Conservation (phyloP, 2,888 invertebrate species). For the Cynaeus angustus region DNA sequence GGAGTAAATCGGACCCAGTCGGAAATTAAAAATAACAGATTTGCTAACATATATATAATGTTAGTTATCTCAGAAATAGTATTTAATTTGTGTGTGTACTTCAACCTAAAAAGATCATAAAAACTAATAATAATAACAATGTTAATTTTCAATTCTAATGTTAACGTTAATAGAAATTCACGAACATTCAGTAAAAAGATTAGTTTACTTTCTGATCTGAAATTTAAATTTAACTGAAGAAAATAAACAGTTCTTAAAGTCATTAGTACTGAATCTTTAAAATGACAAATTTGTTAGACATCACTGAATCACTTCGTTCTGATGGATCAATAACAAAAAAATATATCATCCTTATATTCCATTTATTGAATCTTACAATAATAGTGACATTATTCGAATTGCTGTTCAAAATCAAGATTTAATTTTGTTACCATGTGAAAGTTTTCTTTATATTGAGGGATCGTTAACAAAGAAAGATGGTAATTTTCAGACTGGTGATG, state of each 20-base stretch:
- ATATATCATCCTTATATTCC: conserved; percentile 59
- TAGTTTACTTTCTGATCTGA: conserved; percentile 24
- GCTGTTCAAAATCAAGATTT: conserved; percentile 60
- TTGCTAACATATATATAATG: too few species aligned
- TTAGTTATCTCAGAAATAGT: too few species aligned
- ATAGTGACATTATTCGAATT: conserved; percentile 62
- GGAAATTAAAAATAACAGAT: too few species aligned
- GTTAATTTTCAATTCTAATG: conserved; percentile 41
- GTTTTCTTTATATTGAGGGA: conserved; percentile 53
- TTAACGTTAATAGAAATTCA: conserved; percentile 28
- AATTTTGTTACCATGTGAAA: conserved; percentile 53
- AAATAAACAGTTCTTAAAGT: conserved; percentile 48
- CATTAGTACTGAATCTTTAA: conserved; percentile 41
- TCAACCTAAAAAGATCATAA: too few species aligned
- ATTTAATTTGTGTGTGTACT: too few species aligned
- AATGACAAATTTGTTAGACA: conserved; percentile 54
- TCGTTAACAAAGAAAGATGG: conserved; percentile 37
- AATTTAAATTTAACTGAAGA: conserved; percentile 29
- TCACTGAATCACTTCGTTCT: conserved; percentile 47
- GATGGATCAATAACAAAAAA: conserved; percentile 57
- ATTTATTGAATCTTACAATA: conserved; percentile 57
- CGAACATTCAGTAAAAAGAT: background rate
- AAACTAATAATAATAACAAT: too few species aligned
- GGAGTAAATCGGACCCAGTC: too few species aligned
- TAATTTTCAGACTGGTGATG: conserved; percentile 6